Base-by-base conservation (phyloP, 2,888 invertebrate genomes). In the Deladenus siricidicola region DNA sequence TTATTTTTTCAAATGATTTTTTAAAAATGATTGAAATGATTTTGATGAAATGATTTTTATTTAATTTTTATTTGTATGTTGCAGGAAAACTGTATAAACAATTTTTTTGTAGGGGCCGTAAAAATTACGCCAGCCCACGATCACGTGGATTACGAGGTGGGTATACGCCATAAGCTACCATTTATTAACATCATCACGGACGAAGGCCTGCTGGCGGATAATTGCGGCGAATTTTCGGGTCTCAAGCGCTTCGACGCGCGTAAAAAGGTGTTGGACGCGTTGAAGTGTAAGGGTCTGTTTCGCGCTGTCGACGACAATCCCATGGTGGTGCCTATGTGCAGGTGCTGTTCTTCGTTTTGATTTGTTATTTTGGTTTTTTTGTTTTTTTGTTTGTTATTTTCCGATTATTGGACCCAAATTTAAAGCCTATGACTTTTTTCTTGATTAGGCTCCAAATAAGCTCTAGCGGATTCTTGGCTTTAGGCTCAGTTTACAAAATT, bases 41-140 rank as follows among this genome's bases (percentile, higher is more conserved):
- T 14, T 10, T 34, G 39, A 34, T 14, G 14, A 6, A 10, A 14
- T 14, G 39, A 6, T 34, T 34, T n/a, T n/a, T n/a, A n/a, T n/a
- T n/a, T n/a, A n/a, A n/a, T n/a, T n/a, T n/a, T n/a, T n/a, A n/a
- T n/a, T n/a, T n/a, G n/a, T n/a, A n/a, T n/a, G n/a, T n/a, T n/a
- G n/a, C n/a, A n/a, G n/a, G n/a, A n/a, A n/a, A n/a, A n/a, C n/a
- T n/a, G n/a, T n/a, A n/a, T n/a, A n/a, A n/a, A n/a, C n/a, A 39
- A 14, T 45, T 21, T 45, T 45, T 17, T 45, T 21, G 10, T 26
- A 44, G 94, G 96, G 70, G 94, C 93, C 62, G 98, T 98, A 0
- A 99, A 99, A 83, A 90, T 99, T 64, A 96, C 96, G 1, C 96
- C 98, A 0, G 94, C 92, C 1, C 98, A 98, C 81, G 94, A 98